Percentiles rank a stretch among this genome's conserved stretches.
Conservation (phyloP, 2,797 vertebrate species). For the Cirrhinus molitorella region DNA sequence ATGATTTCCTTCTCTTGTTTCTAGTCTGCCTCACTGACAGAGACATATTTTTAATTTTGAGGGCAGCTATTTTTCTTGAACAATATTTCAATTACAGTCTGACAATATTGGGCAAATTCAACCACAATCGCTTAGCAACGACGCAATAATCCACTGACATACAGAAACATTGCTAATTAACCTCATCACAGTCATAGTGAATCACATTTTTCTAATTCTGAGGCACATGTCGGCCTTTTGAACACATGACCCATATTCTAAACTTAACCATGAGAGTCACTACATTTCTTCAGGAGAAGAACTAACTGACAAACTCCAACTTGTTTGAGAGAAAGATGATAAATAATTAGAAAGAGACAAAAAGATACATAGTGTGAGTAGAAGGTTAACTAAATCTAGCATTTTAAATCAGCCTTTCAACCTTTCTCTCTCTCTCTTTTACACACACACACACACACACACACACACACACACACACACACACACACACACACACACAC, state of each 20-base stretch:
- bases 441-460: constrained; percentile 34
- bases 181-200: not conserved
- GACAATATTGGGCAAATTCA: not conserved
- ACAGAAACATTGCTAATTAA: constrained; percentile 13
- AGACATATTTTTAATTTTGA: not conserved
- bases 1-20: not conserved
- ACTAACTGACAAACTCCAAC: not conserved
- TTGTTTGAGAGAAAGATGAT: not conserved
- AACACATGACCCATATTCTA: not conserved
- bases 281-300: not conserved
- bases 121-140: not conserved
- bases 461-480: constrained; percentile 32
- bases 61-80: not conserved
- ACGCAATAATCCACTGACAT: not conserved
- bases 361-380: constrained; percentile 19
- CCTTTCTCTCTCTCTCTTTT: constrained; percentile 15
- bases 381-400: constrained; percentile 17
- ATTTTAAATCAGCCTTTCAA: constrained; percentile 11
- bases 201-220: not conserved
- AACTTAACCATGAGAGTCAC: not conserved
- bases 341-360: not conserved
- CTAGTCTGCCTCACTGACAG: not conserved
- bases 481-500: constrained; percentile 43
- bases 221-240: not conserved
- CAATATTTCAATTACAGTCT: constrained; percentile 5